Evolutionary conservation across 2,797 vertebrate species (phyloP).

Genomic region (Phrynocephalus forsythii): DNA sequence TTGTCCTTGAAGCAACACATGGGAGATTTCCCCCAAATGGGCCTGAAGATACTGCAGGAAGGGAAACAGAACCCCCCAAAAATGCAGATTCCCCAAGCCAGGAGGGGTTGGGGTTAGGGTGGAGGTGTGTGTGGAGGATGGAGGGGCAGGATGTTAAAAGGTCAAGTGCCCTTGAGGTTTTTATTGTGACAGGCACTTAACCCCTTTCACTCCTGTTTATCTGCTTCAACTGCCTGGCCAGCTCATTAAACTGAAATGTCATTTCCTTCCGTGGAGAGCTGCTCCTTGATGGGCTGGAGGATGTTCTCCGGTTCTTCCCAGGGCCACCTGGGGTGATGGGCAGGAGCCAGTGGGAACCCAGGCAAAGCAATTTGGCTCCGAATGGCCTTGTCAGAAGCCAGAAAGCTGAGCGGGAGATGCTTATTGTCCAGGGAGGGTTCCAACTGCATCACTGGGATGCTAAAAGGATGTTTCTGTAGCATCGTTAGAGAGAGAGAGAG

Average conservation of each 20-base stretch:
- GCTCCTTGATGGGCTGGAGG: background rate
- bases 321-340: constrained; percentile 26
- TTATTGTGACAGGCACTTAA: constrained; percentile 78
- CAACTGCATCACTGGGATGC: constrained; percentile 57
- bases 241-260: constrained; percentile 57
- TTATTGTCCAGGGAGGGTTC: constrained; percentile 66
- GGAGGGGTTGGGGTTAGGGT: constrained; percentile 18
- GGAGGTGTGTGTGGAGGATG: background rate
- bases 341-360: background rate
- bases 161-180: constrained; percentile 74
- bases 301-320: accelerated
- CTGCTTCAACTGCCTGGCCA: constrained; percentile 70
- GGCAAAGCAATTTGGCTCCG: constrained; percentile 61
- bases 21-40: too few species aligned
- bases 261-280: constrained; percentile 58
- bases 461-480: constrained; percentile 24
- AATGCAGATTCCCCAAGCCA: constrained; percentile 71
- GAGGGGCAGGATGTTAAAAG: constrained; percentile 64
- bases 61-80: constrained; percentile 67
- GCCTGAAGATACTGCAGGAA: constrained; percentile 51
- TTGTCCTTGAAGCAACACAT: background rate
- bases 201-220: constrained; percentile 73
- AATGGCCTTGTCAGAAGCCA: constrained; percentile 51
- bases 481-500: too few species aligned
- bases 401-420: constrained; percentile 38